Evolutionary conservation across 2,113 vertebrate genomes (phyloP), one percentile per base, ranked within the genome.

Genomic region (Tricholaema leucomelas): DNA sequence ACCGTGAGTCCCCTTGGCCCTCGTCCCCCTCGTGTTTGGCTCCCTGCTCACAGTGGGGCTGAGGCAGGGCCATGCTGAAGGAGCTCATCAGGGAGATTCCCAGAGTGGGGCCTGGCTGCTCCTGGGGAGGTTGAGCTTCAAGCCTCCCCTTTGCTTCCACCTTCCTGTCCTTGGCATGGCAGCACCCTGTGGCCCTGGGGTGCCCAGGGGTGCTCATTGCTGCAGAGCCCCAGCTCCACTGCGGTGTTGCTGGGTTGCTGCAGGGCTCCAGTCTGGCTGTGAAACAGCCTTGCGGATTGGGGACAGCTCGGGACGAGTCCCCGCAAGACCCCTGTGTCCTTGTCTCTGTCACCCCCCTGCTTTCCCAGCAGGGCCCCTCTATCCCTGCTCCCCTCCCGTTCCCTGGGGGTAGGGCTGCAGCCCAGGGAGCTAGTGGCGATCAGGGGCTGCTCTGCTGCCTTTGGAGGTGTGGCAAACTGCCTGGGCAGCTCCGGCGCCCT

Each of bases 41-140:
- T 79, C n/a, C 1, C 13, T 11, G 19, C 8, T 16, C 12, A 0
- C 1, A 15, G 33, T 6, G 59, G 40, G 23, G 6, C 60, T 35
- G 33, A 80, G 59, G n/a, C n/a, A n/a, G n/a, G 35, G 5, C 14
- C 0, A 24, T 31, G 33, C 46, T 1, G 19, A 3, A 20, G 46
- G 33, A 12, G 69, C 19, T 40, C 61, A 31, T 21, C 55, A 9
- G 27, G 70, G 35, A n/a, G 12, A 15, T n/a, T n/a, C 75, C 3
- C 18, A 12, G 44, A 3, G 25, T 14, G 14, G 7, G 36, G 76
- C 16, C 30, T 3, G 1, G 58, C 12, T 25, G 30, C 9, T 55
- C n/a, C 8, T 6, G 35, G 35, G 35, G 13, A n/a, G 17, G 11
- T 10, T 72, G 75, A 40, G 40, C 36, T 70, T 69, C 55, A 63